Evolutionary conservation across 2,888 invertebrate genomes (phyloP).

Genomic region (Altica lythri): DNA sequence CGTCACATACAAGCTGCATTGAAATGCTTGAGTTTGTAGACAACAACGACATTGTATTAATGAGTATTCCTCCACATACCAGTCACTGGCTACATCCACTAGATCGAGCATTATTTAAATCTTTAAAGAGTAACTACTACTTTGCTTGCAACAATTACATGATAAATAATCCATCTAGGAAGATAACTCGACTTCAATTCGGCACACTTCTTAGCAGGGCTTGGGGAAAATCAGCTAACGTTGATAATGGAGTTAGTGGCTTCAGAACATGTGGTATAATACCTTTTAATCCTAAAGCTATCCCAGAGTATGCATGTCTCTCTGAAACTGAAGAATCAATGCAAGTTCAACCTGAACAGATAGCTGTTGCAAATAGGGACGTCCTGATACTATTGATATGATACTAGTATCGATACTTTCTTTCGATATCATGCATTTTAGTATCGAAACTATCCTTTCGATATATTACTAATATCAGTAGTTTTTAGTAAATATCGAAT

Average conservation of each 20-base stretch:
- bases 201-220: neutral
- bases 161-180: neutral
- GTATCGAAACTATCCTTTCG: no score
- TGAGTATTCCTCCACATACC: neutral
- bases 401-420: no score
- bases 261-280: neutral
- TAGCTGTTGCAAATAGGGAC: no score
- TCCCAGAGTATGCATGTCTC: no score
- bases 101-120: conserved; percentile 1
- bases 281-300: no score
- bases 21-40: conserved; percentile 4
- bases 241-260: neutral
- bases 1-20: conserved; percentile 8
- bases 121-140: neutral
- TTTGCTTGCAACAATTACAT: neutral
- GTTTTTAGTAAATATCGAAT: no score
- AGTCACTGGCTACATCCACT: conserved; percentile 1
- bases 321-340: no score
- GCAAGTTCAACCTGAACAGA: no score
- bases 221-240: no score
- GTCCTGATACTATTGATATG: no score
- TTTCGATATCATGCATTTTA: no score
- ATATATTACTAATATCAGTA: no score
- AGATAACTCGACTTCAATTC: neutral
- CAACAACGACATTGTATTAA: conserved; percentile 4